Conservation (phyloP, 2,888 invertebrate species). For the Nephrocerus scutellatus region DNA sequence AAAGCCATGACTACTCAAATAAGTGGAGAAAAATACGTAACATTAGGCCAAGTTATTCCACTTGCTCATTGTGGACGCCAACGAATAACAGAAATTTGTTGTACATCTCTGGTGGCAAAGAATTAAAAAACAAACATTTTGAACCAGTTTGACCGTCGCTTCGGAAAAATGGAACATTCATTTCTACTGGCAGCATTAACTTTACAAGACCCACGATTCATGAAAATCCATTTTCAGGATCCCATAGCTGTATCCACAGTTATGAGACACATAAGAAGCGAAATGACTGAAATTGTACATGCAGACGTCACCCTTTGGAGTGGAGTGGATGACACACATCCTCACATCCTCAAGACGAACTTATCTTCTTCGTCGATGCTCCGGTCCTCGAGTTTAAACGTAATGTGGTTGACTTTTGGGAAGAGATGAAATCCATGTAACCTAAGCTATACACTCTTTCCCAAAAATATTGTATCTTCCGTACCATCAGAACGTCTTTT, state of each 20-base stretch:
- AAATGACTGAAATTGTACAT: too few species aligned
- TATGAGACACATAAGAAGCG: too few species aligned
- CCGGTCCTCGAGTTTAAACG: conserved; percentile 6
- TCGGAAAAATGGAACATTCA: conserved; percentile 6
- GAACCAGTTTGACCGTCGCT: conserved; percentile 4
- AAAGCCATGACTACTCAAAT: conserved; percentile 11
- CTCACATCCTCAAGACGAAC: too few species aligned
- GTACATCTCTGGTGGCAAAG: neutral
- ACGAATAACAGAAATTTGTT: conserved; percentile 3
- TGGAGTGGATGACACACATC: too few species aligned
- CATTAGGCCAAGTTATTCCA: conserved; percentile 3
- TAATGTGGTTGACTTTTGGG: conserved; percentile 1
- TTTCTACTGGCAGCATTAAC: conserved; percentile 1
- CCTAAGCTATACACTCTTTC: conserved; percentile 5
- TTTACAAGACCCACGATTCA: conserved; percentile 4
- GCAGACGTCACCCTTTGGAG: too few species aligned
- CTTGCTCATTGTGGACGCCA: conserved; percentile 6
- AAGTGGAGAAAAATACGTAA: conserved; percentile 7
- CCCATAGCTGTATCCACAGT: conserved; percentile 1
- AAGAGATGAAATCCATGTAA: conserved; percentile 7
- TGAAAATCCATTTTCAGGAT: conserved; percentile 5
- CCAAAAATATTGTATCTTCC: conserved; percentile 2
- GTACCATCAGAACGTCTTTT: conserved; percentile 6
- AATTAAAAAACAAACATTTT: conserved; percentile 1
- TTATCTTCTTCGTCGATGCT: neutral